These are phyloP conservation scores for Clitarchus hookeri DNA, from an alignment of 2,888 invertebrate species.

Conservation along the genomic window DNA sequence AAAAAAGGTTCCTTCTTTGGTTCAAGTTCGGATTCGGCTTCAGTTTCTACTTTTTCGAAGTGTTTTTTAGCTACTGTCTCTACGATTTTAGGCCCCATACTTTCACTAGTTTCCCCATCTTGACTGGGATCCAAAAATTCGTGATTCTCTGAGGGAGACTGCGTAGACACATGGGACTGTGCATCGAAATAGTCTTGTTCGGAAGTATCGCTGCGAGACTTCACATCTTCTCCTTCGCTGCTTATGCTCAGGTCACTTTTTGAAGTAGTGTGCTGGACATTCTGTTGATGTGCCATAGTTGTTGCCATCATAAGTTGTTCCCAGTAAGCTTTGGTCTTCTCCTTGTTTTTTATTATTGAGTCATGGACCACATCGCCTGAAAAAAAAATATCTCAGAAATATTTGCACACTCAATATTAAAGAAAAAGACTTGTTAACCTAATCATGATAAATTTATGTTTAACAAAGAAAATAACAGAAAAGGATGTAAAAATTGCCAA, in stretches of 20 bases:
- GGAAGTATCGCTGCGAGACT: conserved; percentile 40
- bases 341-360: conserved; percentile 50
- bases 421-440: too few relatives aligned
- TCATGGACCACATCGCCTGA: conserved; percentile 50
- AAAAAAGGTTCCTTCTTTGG: not conserved
- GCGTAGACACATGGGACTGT: conserved; percentile 37
- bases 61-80: conserved; percentile 40
- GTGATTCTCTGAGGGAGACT: conserved; percentile 33
- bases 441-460: too few relatives aligned
- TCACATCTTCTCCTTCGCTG: conserved; percentile 32
- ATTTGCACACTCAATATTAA: too few relatives aligned
- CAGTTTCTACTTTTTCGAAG: conserved; percentile 18
- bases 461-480: too few relatives aligned
- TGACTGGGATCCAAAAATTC: conserved; percentile 30
- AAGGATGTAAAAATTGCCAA: too few relatives aligned
- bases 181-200: conserved; percentile 42
- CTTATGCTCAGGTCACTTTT: conserved; percentile 27
- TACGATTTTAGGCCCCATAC: conserved; percentile 40
- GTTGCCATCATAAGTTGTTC: conserved; percentile 49
- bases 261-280: not conserved
- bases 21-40: not conserved
- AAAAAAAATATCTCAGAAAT: conserved; percentile 30
- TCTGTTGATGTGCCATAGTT: conserved; percentile 34
- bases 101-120: not conserved
- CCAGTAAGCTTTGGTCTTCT: conserved; percentile 50